Evolutionary conservation across 2,888 invertebrate species (phyloP), one percentile per base, ranked within the genome.

Genomic region (Hydropsyche betteni): DNA sequence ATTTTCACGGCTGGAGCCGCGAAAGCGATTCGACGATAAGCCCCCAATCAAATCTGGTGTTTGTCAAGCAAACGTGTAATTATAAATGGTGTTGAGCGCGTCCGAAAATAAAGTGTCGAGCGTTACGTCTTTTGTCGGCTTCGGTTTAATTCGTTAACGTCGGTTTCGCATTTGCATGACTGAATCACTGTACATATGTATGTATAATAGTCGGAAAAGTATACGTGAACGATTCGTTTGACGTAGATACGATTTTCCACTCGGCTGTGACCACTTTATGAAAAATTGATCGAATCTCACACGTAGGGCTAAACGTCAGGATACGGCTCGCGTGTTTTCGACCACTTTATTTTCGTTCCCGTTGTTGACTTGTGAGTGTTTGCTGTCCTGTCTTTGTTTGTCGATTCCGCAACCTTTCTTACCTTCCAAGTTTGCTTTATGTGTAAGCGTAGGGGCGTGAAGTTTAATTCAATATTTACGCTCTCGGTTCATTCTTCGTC

Each of bases 351-450:
- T 64, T 64, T 64, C 64, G n/a, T 64, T 64, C 12, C 36, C 64
- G 64, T 64, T 64, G 64, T 64, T 64, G 64, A 64, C 64, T 36
- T n/a, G 3, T 36, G 14, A 53, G 70, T 70, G 70, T 70, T 70
- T 70, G 52, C 70, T 53, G 70, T 70, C 70, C 70, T 52, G 70
- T 52, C 70, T 70, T 70, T 70, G 70, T 70, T 70, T 70, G 36
- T 53, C 55, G 70, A 70, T 53, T 70, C 70, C 52, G 70, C 52
- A 70, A 70, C 70, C 70, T 70, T 70, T 70, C 70, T 70, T 70
- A 70, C 70, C 36, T 70, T 70, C 36, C 16, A 34, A 50, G 70
- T 70, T 70, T 70, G 70, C 70, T 70, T 53, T 70, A 70, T 52
- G 53, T 70, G 53, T 70, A 51, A 70, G 70, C 70, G 70, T 34